These are phyloP conservation scores for Macquaria ambigua DNA, from an alignment of 2,113 vertebrate genomes.

Conservation along the genomic window DNA sequence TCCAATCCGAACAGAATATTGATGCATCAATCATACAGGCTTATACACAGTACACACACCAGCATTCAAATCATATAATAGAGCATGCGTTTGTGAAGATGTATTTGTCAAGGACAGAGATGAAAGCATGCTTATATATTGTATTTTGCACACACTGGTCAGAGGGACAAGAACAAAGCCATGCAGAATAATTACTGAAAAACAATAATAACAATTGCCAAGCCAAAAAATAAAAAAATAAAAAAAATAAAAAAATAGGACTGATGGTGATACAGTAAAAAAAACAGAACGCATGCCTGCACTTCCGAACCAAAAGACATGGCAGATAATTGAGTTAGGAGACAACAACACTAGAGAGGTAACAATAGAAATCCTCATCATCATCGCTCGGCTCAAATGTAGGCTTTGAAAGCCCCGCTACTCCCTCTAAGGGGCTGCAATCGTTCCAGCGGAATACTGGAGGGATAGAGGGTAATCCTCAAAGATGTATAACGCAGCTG, in stretches of 20 bases:
- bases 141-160: conserved; percentile 31
- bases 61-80: conserved; percentile 23
- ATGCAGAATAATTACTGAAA: background rate
- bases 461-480: conserved; percentile 80
- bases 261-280: conserved; percentile 2
- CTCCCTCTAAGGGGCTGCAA: conserved; percentile 55
- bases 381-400: conserved; percentile 54
- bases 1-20: conserved; percentile 60
- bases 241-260: too few relatives aligned
- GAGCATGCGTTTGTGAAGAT: conserved; percentile 27
- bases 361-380: conserved; percentile 65
- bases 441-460: conserved; percentile 78
- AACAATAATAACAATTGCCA: background rate
- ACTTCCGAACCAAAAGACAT: conserved; percentile 24
- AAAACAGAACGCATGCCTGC: conserved; percentile 20
- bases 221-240: background rate
- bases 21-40: conserved; percentile 62
- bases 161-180: background rate
- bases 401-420: conserved; percentile 63
- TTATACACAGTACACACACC: conserved; percentile 33
- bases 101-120: conserved; percentile 59
- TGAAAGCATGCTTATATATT: conserved; percentile 14
- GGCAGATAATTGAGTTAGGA: conserved; percentile 35
- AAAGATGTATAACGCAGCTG: conserved; percentile 66
- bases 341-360: conserved; percentile 44